These are phyloP conservation scores for Ciconia maguari DNA, from an alignment of 2,113 vertebrate species.

Conservation along the genomic window DNA sequence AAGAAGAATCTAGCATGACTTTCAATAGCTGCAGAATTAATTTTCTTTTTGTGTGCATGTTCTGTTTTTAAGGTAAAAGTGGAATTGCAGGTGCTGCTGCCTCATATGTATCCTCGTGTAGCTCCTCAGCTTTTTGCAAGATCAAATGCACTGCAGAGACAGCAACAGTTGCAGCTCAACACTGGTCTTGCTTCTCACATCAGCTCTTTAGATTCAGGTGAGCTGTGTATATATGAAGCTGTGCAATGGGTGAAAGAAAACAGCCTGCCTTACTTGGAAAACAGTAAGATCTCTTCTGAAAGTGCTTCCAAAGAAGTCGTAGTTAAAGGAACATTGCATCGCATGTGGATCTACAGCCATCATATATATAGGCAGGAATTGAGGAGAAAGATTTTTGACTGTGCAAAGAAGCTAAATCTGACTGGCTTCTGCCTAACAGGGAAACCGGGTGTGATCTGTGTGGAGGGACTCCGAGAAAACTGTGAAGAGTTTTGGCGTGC, in stretches of 20 bases:
- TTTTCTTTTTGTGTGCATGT: neutral
- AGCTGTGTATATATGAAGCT: conserved; percentile 68
- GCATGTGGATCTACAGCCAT: conserved; percentile 82
- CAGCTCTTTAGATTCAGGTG: conserved; percentile 65
- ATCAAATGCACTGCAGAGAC: conserved; percentile 67
- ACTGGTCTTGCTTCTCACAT: conserved; percentile 61
- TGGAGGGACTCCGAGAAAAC: conserved; percentile 70
- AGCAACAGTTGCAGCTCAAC: conserved; percentile 76
- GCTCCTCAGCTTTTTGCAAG: conserved; percentile 73
- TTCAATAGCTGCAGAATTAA: neutral
- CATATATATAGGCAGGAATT: conserved; percentile 80
- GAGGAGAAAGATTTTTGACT: conserved; percentile 78
- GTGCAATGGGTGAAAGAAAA: conserved; percentile 79
- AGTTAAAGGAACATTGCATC: conserved; percentile 47
- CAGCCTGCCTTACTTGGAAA: conserved; percentile 55
- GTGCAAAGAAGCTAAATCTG: conserved; percentile 72
- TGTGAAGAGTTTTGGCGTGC: conserved; percentile 80
- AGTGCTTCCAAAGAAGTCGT: neutral
- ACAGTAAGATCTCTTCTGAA: neutral
- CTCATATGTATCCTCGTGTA: conserved; percentile 68
- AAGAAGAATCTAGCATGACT: neutral
- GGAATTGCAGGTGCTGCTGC: conserved; percentile 75
- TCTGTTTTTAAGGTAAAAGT: conserved; percentile 69
- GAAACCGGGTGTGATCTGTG: conserved; percentile 80
- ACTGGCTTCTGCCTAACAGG: conserved; percentile 80